Evolutionary conservation across 2,113 vertebrate species (phyloP).

Genomic region (Takifugu bimaculatus): DNA sequence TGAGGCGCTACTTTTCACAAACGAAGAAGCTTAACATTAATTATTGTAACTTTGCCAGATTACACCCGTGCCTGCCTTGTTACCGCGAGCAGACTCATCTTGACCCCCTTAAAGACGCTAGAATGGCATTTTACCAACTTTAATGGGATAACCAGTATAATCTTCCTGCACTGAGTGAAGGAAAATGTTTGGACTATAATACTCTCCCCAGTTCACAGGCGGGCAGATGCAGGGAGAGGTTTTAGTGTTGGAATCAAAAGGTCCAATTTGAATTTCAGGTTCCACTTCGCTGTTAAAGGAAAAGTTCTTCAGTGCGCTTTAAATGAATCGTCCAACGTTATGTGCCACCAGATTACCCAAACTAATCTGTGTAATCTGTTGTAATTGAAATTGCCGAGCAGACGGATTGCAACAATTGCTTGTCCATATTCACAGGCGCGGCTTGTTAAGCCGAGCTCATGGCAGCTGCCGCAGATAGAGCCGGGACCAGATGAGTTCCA

Average conservation of each 20-base stretch:
- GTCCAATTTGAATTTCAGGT: constrained; percentile 29
- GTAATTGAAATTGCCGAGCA: constrained; percentile 9
- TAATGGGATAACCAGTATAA: constrained; percentile 99
- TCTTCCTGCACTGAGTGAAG: constrained; percentile 94
- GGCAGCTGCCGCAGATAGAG: constrained; percentile 34
- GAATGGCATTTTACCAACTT: constrained; percentile 99
- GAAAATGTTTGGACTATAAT: constrained; percentile 96
- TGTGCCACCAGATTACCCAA: neutral
- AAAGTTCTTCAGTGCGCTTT: constrained; percentile 9
- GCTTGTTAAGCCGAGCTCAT: constrained; percentile 41
- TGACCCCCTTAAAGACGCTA: constrained; percentile 99
- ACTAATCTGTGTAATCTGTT: neutral
- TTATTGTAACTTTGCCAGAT: constrained; percentile 99
- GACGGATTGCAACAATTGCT: constrained; percentile 35
- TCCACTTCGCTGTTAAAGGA: neutral
- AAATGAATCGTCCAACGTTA: too few relatives aligned
- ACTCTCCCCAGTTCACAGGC: constrained; percentile 83
- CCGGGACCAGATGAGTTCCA: constrained; percentile 24
- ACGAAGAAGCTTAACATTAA: constrained; percentile 99
- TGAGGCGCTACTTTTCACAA: constrained; percentile 95
- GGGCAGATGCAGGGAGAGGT: constrained; percentile 61
- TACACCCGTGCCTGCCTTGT: constrained; percentile 98
- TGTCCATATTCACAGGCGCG: constrained; percentile 38
- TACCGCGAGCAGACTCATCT: constrained; percentile 98
- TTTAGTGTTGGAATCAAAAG: constrained; percentile 25